A percentile compares a stretch with the other conserved stretches of the same genome.
Evolutionary conservation across 2,797 vertebrate genomes (phyloP).

Genomic region (Schizothorax lantsangensis): DNA sequence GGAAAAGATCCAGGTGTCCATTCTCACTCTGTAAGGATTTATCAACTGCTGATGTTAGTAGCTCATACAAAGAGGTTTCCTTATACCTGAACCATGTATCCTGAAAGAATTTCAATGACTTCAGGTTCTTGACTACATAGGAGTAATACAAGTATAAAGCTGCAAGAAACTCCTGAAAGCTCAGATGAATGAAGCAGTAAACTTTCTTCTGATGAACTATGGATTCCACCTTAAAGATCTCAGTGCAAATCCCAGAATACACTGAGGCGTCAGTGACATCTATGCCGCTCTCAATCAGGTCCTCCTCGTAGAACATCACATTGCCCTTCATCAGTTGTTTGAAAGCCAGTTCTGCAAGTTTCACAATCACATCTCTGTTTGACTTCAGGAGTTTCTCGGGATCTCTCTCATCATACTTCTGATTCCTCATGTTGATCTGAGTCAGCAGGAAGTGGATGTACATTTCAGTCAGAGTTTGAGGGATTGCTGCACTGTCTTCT

Average conservation of each 20-base stretch:
- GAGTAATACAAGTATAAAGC: background rate
- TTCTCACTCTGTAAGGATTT: background rate
- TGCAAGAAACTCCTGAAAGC: conserved; percentile 2
- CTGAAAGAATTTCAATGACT: too few species aligned
- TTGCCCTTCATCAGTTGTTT: too few species aligned
- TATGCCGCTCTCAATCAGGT: background rate
- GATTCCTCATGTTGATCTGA: background rate
- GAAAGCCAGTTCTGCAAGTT: too few species aligned
- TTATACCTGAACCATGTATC: too few species aligned
- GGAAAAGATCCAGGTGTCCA: background rate
- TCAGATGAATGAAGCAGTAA: background rate
- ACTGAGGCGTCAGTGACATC: background rate
- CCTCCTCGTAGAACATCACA: too few species aligned
- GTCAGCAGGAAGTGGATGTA: background rate
- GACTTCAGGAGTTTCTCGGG: background rate
- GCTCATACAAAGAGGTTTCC: background rate
- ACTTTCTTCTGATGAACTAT: background rate
- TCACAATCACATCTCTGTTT: background rate
- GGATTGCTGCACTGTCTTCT: background rate
- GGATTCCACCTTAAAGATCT: background rate
- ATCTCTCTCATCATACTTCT: background rate
- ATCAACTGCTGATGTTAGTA: background rate
- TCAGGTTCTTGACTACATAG: too few species aligned
- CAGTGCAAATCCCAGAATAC: conserved; percentile 16
- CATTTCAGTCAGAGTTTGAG: conserved; percentile 13